Base-by-base conservation (phyloP, 2,888 invertebrate genomes). In the Dolichopus griseipennis region DNA sequence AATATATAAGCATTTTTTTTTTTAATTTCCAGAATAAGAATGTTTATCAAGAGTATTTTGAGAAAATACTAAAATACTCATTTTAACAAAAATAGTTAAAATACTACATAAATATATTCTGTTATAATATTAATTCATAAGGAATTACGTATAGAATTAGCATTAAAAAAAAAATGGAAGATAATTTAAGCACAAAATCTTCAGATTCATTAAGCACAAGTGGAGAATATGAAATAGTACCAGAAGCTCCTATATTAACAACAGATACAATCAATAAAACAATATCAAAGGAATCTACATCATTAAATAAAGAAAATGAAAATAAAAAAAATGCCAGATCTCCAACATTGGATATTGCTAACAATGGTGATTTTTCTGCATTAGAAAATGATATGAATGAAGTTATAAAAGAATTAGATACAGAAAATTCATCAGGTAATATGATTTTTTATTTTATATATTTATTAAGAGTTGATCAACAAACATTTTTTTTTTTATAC, bases 191-290 rank as follows among this genome's bases (percentile, higher is more conserved):
- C 76, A 84, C 86, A 43, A 86, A 87, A 80, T 88, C 88, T 69
- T 84, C 85, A 75, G 89, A 88, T 81, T 88, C 88, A 70, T 83
- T 86, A 75, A 86, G 86, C 68, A 87, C 87, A 70, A 87, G 87
- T 76, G 89, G 88, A 73, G 89, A 88, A 77, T 89, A 87, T 80
- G 88, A 88, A 78, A 85, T 89, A 74, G 85, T 89, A 69, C 85
- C 84, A 71, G 85, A 85, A 64, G 83, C 82, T 69, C 83, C 77
- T 18, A 72, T 78, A 78, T 27, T 70, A 73, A 64, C 43, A 61
- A n/a, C 43, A 52, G 27, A 15, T 2, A 27, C 3, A 12, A 20
- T 43, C 6, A 10, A 12, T n/a, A 66, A 64, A 20, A n/a, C n/a
- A n/a, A n/a, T n/a, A n/a, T 15, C 22, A 27, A 7, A 63, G 9